Percentiles rank a stretch among this genome's conserved stretches.
These are phyloP conservation scores for Volucella bombylans DNA, from an alignment of 2,888 invertebrate genomes.

Conservation along the genomic window DNA sequence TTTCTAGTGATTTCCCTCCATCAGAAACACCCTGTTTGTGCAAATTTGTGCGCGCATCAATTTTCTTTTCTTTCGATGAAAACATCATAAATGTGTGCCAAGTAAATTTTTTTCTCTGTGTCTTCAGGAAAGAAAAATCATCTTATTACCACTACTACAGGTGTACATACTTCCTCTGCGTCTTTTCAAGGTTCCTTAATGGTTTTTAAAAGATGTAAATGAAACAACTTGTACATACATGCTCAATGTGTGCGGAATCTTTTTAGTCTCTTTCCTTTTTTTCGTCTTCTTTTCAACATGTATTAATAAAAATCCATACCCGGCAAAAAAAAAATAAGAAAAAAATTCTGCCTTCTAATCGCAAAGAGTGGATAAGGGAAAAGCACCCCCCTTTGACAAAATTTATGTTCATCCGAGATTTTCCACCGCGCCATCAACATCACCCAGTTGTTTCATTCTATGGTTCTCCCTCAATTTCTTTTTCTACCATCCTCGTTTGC, in stretches of 20 bases:
- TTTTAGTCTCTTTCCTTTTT: not conserved
- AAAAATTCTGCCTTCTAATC: conserved; percentile 30
- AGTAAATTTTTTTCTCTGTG: conserved; percentile 24
- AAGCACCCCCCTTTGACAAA: conserved; percentile 61
- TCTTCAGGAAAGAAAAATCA: conserved; percentile 38
- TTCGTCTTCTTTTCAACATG: not conserved
- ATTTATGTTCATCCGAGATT: conserved; percentile 73
- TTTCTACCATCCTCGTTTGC: not conserved
- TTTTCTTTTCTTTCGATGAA: conserved; percentile 48
- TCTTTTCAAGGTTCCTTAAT: conserved; percentile 33
- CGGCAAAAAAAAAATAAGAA: conserved; percentile 8
- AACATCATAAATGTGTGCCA: conserved; percentile 50
- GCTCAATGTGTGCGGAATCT: conserved; percentile 25
- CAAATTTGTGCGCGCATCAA: conserved; percentile 13
- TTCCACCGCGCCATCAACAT: conserved; percentile 13
- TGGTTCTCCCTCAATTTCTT: not conserved
- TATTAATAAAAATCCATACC: conserved; percentile 8
- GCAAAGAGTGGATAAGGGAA: conserved; percentile 27
- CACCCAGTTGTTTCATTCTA: not conserved
- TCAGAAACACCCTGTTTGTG: conserved; percentile 20
- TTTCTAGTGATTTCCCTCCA: no score
- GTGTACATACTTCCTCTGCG: not conserved
- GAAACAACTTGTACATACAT: conserved; percentile 54
- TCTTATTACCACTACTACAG: conserved; percentile 3
- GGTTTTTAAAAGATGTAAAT: conserved; percentile 67